Percentiles rank a stretch among this genome's conserved stretches.
These are phyloP conservation scores for Pterostichus niger DNA, from an alignment of 2,888 invertebrate species.

Conservation along the genomic window DNA sequence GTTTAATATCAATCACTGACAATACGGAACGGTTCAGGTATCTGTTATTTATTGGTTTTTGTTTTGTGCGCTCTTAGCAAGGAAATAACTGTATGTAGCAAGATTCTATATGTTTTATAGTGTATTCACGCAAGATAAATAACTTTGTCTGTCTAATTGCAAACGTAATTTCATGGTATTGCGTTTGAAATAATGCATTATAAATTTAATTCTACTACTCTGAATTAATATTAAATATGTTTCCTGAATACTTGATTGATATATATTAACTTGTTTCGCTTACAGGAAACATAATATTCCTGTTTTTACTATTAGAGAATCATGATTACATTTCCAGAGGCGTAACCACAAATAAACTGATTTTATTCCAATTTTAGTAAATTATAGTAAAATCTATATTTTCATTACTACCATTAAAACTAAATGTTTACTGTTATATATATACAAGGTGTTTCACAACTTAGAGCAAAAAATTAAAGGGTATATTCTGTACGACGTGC, in stretches of 20 bases:
- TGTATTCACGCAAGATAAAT: conserved; percentile 41
- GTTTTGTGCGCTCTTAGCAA: background rate
- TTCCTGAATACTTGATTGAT: conserved; percentile 28
- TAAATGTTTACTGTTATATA: too few species aligned
- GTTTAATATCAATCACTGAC: conserved; percentile 63
- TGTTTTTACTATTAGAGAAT: too few species aligned
- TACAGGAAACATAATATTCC: too few species aligned
- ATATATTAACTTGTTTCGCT: background rate
- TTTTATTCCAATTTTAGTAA: too few species aligned
- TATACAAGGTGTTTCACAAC: too few species aligned
- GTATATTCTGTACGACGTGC: too few species aligned
- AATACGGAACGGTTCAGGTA: conserved; percentile 41
- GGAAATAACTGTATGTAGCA: conserved; percentile 26
- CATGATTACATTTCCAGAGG: too few species aligned
- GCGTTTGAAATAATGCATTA: conserved; percentile 32
- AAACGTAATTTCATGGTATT: conserved; percentile 24
- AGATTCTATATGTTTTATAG: conserved; percentile 30
- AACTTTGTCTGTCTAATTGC: conserved; percentile 40
- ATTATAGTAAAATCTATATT: too few species aligned
- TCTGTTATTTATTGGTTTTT: conserved; percentile 50
- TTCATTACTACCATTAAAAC: too few species aligned
- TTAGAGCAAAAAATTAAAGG: too few species aligned
- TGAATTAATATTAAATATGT: conserved; percentile 42
- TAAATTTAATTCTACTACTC: conserved; percentile 35
- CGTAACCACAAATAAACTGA: too few species aligned